Conservation (phyloP, 1,140 invertebrate genomes). For the Forficula auricularia region DNA sequence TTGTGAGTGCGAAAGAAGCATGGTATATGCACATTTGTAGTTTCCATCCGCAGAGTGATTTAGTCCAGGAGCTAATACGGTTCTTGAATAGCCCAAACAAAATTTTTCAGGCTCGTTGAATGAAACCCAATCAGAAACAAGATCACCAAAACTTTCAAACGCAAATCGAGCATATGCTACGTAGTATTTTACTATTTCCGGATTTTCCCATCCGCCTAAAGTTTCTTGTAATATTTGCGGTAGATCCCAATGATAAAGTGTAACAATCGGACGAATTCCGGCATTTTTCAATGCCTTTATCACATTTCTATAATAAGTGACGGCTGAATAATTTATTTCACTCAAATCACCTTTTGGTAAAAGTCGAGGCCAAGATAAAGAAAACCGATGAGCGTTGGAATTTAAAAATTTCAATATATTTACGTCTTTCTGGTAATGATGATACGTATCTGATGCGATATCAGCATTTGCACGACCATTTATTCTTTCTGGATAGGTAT, state of each 20-base stretch:
- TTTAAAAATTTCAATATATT: too few relatives aligned
- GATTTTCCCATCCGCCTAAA: slow-evolving; percentile 41
- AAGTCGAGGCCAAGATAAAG: too few relatives aligned
- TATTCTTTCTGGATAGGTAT: slow-evolving; percentile 27
- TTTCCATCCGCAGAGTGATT: slow-evolving; percentile 19
- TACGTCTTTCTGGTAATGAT: slow-evolving; percentile 34
- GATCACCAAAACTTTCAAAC: slow-evolving; percentile 35
- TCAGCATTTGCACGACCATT: slow-evolving; percentile 28
- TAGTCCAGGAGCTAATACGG: slow-evolving; percentile 18
- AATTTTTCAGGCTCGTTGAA: slow-evolving; percentile 16
- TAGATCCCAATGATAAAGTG: slow-evolving; percentile 35
- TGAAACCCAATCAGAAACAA: slow-evolving; percentile 30
- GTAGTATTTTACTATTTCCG: slow-evolving; percentile 34
- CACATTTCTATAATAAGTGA: too few relatives aligned
- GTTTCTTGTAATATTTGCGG: slow-evolving; percentile 31
- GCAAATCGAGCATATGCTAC: slow-evolving; percentile 31
- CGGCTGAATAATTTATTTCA: too few relatives aligned
- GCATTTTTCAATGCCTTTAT: too few relatives aligned
- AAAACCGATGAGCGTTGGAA: too few relatives aligned
- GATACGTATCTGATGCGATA: slow-evolving; percentile 37
- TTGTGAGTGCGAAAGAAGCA: slow-evolving; percentile 25
- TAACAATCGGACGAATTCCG: too few relatives aligned
- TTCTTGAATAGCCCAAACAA: neutral
- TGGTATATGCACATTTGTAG: slow-evolving; percentile 25
- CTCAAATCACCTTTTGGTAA: too few relatives aligned